phyloP scores from a whole-genome alignment of 64 coral and sea anemone species.

The Stichodactyla helianthus region DNA sequence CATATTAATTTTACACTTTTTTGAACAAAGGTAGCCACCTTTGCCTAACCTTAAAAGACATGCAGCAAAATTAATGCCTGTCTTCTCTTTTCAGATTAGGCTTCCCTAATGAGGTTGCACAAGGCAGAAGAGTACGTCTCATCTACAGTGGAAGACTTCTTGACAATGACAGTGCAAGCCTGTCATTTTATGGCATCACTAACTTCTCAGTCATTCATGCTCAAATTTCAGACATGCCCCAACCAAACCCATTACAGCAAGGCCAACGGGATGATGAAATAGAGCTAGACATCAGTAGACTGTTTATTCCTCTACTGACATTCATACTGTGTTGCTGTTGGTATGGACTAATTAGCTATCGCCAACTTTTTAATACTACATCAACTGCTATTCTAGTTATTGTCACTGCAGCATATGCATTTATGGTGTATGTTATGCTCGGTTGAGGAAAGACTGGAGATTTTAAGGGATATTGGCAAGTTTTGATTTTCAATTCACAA shows the following conservation, averaged over 20 bases:
- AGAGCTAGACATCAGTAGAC: conserved; percentile 65
- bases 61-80: neutral
- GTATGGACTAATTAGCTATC: conserved; percentile 76
- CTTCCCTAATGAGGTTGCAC: conserved; percentile 53
- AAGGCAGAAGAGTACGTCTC: conserved; percentile 65
- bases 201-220: conserved; percentile 75
- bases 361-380: conserved; percentile 67
- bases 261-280: conserved; percentile 36
- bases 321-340: conserved; percentile 66
- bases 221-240: conserved; percentile 56
- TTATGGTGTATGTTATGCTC: conserved; percentile 54
- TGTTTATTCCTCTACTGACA: conserved; percentile 74
- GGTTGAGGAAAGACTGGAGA: neutral
- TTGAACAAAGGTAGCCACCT: no score
- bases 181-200: conserved; percentile 70
- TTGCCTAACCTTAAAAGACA: no score
- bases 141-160: conserved; percentile 78
- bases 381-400: conserved; percentile 73
- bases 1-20: no score
- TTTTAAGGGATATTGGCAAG: neutral
- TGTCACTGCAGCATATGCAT: conserved; percentile 64
- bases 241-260: conserved; percentile 13
- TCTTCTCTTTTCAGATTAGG: conserved; percentile 41
- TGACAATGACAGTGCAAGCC: conserved; percentile 26
- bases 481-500: neutral